Conservation (phyloP, 2,888 invertebrate genomes). For the Rhagophthalmus giganteus region DNA sequence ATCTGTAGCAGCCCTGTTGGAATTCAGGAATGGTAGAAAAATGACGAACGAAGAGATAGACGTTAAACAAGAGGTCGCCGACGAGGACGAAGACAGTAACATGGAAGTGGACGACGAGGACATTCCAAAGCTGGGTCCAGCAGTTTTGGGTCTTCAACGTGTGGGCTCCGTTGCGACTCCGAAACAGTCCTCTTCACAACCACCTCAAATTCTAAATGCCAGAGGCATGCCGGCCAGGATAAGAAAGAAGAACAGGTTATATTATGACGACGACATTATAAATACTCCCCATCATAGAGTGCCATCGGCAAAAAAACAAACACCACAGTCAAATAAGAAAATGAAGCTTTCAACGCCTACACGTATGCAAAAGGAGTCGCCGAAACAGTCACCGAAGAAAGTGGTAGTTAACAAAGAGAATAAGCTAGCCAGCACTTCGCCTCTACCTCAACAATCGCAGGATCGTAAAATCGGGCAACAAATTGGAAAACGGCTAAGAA, state of each 20-base stretch:
- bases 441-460: constrained; percentile 62
- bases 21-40: constrained; percentile 61
- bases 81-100: constrained; percentile 64
- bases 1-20: constrained; percentile 59
- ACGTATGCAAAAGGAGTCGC: constrained; percentile 37
- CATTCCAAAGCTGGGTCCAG: constrained; percentile 75
- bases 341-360: constrained; percentile 40
- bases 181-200: constrained; percentile 68
- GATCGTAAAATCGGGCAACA: constrained; percentile 87
- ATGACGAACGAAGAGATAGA: constrained; percentile 46
- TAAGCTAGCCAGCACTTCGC: constrained; percentile 40
- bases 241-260: constrained; percentile 81
- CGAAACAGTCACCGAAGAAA: constrained; percentile 45
- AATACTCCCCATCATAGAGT: constrained; percentile 77
- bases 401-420: constrained; percentile 18
- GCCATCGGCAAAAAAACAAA: constrained; percentile 70
- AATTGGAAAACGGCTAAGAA: constrained; percentile 85
- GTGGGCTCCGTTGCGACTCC: constrained; percentile 78
- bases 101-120: constrained; percentile 63
- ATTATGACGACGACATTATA: constrained; percentile 87
- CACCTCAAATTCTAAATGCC: constrained; percentile 80
- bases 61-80: constrained; percentile 47
- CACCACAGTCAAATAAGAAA: constrained; percentile 59
- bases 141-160: constrained; percentile 77
- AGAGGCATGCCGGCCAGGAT: constrained; percentile 90